Base-by-base conservation (phyloP, 2,888 invertebrate species). In the Drosophila siamana region DNA sequence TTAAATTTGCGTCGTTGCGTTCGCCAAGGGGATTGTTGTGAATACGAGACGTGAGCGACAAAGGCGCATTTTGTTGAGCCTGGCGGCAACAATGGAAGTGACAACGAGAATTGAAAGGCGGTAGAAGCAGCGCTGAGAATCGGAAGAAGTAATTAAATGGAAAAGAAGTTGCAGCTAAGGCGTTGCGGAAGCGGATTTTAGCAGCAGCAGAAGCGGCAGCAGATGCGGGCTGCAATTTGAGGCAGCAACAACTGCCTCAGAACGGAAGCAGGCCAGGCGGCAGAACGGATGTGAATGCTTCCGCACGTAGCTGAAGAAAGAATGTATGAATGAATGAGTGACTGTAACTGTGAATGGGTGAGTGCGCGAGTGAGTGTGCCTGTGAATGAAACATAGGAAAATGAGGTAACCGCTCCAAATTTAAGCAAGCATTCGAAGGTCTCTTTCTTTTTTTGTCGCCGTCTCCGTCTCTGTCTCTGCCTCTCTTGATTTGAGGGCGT, bases 81-180 rank as follows among this genome's bases (percentile, higher is more conserved):
- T 66, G 70, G 26, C 41, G 62, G 47, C 24, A 62, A 82, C 75
- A 63, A 77, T 60, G 57, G 46, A 33, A 66, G 22, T 66, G 73
- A 71, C 55, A 70, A 24, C 47, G 64, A 64, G 47, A 50, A 52
- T 36, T 6, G 46, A 54, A 46, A 38, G 43, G 77, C 69, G 67
- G 80, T 74, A 69, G 77, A 67, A 87, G 79, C 70, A 77, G 76
- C 88, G 78, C 40, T 86, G 80, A 86, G 87, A 83, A 85, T 90
- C 90, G 90, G 90, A 90, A 90, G 81, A 84, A 88, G 86, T 86
- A 91, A 90, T 90, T 90, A 90, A 81, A 85, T 82, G 69, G 57
- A 67, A 62, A 69, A 85, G 79, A 78, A 69, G 69, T 55, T 50
- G 61, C 66, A 46, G 65, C 48, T 44, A 48, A 57, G 46, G 52